Base-by-base conservation (phyloP, 2,113 vertebrate genomes). In the Clarias macrocephalus region DNA sequence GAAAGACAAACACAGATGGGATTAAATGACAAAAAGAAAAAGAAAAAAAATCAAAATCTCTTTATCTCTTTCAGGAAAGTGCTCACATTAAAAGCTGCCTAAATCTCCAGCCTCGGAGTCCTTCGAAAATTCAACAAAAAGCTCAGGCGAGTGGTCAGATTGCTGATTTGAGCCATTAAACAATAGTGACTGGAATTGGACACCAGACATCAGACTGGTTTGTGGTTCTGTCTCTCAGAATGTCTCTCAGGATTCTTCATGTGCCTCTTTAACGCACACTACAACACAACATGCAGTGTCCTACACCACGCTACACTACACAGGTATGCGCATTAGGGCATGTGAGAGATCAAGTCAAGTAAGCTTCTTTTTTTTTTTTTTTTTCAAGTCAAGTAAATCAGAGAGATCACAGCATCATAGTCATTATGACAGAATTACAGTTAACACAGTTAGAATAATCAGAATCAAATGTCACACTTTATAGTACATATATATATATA, bases 1-100 rank as follows among this genome's bases (percentile, higher is more conserved):
- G 92, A 94, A 95, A 94, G 93, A 94, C 94, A 93, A 94, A 95
- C 94, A 94, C 94, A 94, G 95, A 94, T 94, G 94, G 92, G 94
- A 89, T 94, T 94, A 94, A 93, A 95, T 93, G 93, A 94, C 92
- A 93, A 92, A 91, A n/a, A n/a, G n/a, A n/a, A n/a, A n/a, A n/a
- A n/a, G n/a, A n/a, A n/a, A n/a, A n/a, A n/a, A n/a, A n/a, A n/a
- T n/a, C n/a, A n/a, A n/a, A n/a, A n/a, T n/a, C n/a, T n/a, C n/a
- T n/a, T 89, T 88, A 85, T 30, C 72, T 77, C 63, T 83, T 72
- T 89, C 80, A 62, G 85, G 83, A 89, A 87, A 86, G 82, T 80
- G 87, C 90, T 91, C 73, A 56, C n/a, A 75, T 85, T 88, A 89
- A 89, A 91, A 90, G 89, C 87, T 68, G 54, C 79, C 82, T 88